phyloP scores from a whole-genome alignment of 2,113 vertebrate species.

The Malurus melanocephalus region DNA sequence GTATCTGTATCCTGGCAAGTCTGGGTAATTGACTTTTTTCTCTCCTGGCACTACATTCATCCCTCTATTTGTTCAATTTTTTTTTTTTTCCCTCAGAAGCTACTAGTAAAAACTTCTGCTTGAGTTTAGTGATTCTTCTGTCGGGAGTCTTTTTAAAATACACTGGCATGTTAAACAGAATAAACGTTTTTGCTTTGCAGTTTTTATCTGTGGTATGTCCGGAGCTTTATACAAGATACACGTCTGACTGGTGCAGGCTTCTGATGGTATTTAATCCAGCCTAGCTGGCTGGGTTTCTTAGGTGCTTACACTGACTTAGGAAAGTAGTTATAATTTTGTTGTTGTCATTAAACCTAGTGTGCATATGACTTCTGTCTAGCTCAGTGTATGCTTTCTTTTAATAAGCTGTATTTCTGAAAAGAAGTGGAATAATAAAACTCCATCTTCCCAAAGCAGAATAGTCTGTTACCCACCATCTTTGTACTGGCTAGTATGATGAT shows the following conservation, averaged over 20 bases:
- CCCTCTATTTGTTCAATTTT: background rate
- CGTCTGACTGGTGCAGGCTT: background rate
- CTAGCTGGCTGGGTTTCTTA: background rate
- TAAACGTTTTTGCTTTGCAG: background rate
- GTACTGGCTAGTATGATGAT: background rate
- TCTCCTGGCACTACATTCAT: background rate
- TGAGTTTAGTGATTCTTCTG: background rate
- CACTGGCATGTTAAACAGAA: background rate
- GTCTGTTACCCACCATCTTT: background rate
- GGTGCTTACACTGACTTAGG: background rate
- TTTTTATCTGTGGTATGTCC: background rate
- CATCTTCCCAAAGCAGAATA: background rate
- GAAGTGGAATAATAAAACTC: background rate
- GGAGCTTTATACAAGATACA: background rate
- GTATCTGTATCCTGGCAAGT: background rate
- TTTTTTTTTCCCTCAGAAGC: background rate
- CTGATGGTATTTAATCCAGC: background rate
- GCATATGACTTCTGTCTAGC: background rate
- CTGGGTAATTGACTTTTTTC: background rate
- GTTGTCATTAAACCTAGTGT: background rate
- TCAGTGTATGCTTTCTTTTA: background rate
- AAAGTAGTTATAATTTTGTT: background rate
- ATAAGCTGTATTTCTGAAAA: background rate
- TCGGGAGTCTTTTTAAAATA: background rate
- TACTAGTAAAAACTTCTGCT: background rate